Base-by-base conservation (phyloP, 2,113 vertebrate genomes). In the Austrofundulus limnaeus region DNA sequence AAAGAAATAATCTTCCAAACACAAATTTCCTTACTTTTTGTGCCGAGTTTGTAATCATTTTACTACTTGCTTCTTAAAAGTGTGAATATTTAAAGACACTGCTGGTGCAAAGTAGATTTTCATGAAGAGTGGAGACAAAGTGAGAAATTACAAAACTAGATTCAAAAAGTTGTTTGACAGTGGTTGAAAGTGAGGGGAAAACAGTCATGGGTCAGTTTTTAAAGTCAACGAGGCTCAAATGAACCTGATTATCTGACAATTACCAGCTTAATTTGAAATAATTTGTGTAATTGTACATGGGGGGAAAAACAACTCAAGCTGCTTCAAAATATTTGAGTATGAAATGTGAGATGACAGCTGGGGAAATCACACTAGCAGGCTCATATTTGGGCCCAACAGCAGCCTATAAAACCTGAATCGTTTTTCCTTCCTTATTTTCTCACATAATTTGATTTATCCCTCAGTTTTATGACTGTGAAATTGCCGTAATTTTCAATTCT, bases 321-420 rank as follows among this genome's bases (percentile, higher is more conserved):
- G 31, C 31, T 34, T 34, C 31, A 34, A 34, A 5, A 34, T 34
- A 54, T 66, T n/a, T 55, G 57, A 31, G 46, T 45, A 21, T 39
- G 37, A 75, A 60, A 61, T 41, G 16, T 43, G 61, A 81, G 62
- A 72, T 57, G 53, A 80, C 84, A 85, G 76, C 80, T 85, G 78
- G 64, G 50, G 11, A 66, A 57, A 72, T 60, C 37, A 1, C 61
- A 72, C 48, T 64, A 25, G 64, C 5, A 13, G 52, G 41, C 61
- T 66, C 48, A 62, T 55, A 54, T 60, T 64, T 24, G 19, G 51
- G 11, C 61, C 58, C 56, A 66, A 77, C 45, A 64, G 45, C 38
- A 13, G 31, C 31, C 31, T 34, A 41, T 23, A 39, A 65, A 62
- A 13, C 5, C 48, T 43, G 0, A 39, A 6, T n/a, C 8, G 19